phyloP scores from a whole-genome alignment of 1,140 invertebrate species.

The Papilio glaucus region DNA sequence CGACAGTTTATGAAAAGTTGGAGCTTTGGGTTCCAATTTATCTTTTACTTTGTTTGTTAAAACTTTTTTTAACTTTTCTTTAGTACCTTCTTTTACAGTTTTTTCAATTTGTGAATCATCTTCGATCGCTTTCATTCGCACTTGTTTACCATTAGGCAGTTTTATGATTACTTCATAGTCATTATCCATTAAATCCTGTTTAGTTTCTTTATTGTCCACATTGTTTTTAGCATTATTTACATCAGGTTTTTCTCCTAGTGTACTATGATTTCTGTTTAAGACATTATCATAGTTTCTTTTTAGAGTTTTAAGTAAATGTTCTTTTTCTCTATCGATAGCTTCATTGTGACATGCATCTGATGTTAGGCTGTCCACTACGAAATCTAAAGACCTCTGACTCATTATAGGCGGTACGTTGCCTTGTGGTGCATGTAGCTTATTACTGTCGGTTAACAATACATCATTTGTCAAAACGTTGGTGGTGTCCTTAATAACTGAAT shows the following conservation, averaged over 20 bases:
- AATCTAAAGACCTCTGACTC: conserved; percentile 74
- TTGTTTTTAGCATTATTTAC: conserved; percentile 23
- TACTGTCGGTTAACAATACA: conserved; percentile 40
- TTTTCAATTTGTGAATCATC: conserved; percentile 44
- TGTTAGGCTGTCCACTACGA: conserved; percentile 71
- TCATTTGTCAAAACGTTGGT: conserved; percentile 50
- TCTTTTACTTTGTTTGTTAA: conserved; percentile 58
- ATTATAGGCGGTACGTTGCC: conserved; percentile 68
- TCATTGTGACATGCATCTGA: conserved; percentile 54
- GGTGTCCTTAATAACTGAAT: conserved; percentile 52
- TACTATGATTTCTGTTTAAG: conserved; percentile 31
- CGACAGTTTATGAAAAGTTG: conserved; percentile 30
- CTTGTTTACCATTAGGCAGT: conserved; percentile 63
- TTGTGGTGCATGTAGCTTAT: conserved; percentile 44
- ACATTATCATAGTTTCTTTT: conserved; percentile 43
- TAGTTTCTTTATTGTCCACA: conserved; percentile 40
- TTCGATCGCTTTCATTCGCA: conserved; percentile 67
- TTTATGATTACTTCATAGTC: conserved; percentile 72
- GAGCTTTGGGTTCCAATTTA: conserved; percentile 31
- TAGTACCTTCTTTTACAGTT: conserved; percentile 52
- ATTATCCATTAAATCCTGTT: conserved; percentile 42
- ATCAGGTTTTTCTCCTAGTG: conserved; percentile 20
- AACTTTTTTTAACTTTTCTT: conserved; percentile 63
- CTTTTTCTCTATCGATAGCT: conserved; percentile 27
- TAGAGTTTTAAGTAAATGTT: conserved; percentile 38